Evolutionary conservation across 1,140 invertebrate species (phyloP).

Genomic region (Cotesia typhae): DNA sequence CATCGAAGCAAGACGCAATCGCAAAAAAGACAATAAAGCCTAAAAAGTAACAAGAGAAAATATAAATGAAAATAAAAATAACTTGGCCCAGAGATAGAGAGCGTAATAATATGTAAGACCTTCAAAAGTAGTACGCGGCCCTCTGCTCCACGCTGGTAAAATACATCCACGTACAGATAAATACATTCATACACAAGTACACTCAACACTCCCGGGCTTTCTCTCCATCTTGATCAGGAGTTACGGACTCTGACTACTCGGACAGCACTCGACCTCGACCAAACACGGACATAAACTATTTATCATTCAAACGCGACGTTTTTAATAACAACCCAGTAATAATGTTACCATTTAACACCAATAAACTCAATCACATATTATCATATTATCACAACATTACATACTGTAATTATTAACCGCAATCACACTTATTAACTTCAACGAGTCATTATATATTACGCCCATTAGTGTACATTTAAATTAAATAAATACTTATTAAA

Average conservation of each 20-base stretch:
- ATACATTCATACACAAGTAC: constrained; percentile 5
- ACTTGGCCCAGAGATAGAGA: no score
- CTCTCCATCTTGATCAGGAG: constrained; percentile 15
- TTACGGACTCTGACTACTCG: not conserved
- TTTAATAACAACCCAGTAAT: not conserved
- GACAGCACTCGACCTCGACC: constrained; percentile 3
- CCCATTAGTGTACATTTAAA: no score
- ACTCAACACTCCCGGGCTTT: constrained; percentile 20
- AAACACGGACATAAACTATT: constrained; percentile 20
- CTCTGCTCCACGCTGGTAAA: not conserved
- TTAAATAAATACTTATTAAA: no score
- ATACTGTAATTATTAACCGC: no score
- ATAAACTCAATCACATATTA: no score
- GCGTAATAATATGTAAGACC: constrained; percentile 3
- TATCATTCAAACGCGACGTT: not conserved
- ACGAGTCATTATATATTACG: no score
- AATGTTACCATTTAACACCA: no score
- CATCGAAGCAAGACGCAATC: not conserved
- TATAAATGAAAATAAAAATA: no score
- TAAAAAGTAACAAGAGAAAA: not conserved
- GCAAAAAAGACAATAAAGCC: not conserved
- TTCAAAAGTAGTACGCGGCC: constrained; percentile 17
- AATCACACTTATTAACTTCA: no score
- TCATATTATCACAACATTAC: no score
- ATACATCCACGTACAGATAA: not conserved